Base-by-base conservation (phyloP, 2,113 vertebrate species). In the Zapornia atra region DNA sequence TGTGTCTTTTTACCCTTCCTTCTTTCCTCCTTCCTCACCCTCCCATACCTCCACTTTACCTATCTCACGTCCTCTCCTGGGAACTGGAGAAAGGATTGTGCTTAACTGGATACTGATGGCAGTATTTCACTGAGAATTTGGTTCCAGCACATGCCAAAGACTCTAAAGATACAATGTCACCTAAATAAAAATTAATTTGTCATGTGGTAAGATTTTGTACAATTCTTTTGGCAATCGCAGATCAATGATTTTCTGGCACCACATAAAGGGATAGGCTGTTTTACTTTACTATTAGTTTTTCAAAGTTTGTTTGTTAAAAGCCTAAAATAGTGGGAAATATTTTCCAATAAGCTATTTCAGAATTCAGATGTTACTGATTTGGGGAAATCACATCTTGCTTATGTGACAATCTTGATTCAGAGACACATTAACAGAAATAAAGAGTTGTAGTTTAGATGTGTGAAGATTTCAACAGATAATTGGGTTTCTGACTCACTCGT, bases 71-170 rank as follows among this genome's bases (percentile, higher is more conserved):
- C 16, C 9, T 60, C 33, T 76, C 11, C 21, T 46, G 40, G 14
- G 54, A 63, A 6, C 10, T 60, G 29, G 15, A 77, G 60, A 54
- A 44, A 12, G 26, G 20, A 69, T 19, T 94, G 31, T 53, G n/a
- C 4, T 78, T 85, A 20, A 8, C 5, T 61, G 25, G 33, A 26
- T 64, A 61, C 11, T 6, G 2, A 10, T 20, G 12, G 33, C 54
- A 73, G 9, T 77, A 53, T 28, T 12, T 50, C 1, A 0, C 22
- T 50, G 11, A 61, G 8, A 5, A 66, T 70, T 86, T 92, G 5
- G 0, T 11, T 70, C 12, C 31, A 71, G 36, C 0, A 2, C 4
- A 10, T 9, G 1, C 6, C 29, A 34, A 11, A 61, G 20, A 11
- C 8, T 66, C 81, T 42, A 71, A 88, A 79, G 17, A 22, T 15